Percentiles rank a stretch among this genome's conserved stretches.
phyloP scores from a whole-genome alignment of 2,113 vertebrate genomes.

The Pterophyllum scalare region DNA sequence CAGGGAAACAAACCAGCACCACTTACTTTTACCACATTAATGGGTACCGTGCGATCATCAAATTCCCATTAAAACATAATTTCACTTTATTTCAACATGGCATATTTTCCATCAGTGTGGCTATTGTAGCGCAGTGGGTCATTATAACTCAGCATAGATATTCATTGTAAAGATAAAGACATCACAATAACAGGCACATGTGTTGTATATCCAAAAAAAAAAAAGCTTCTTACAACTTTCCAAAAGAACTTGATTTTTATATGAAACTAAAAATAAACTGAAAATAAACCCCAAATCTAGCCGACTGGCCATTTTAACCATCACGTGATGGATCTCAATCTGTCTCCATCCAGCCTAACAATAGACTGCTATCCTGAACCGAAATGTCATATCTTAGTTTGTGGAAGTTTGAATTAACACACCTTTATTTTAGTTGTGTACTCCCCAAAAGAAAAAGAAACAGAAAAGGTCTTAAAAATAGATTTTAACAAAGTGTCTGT shows the following conservation, averaged over 20 bases:
- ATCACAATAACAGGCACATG: background rate
- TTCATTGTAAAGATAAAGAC: background rate
- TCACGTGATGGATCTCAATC: background rate
- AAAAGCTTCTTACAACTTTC: too few species aligned
- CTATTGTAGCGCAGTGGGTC: background rate
- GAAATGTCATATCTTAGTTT: background rate
- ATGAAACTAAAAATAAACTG: too few species aligned
- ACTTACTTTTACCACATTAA: background rate
- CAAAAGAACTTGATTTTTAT: accelerated
- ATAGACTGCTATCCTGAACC: background rate
- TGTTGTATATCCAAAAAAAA: background rate
- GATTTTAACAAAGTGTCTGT: too few species aligned
- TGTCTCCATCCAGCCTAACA: background rate
- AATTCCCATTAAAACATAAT: background rate
- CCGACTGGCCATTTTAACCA: background rate
- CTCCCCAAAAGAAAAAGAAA: background rate
- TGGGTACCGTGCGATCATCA: background rate
- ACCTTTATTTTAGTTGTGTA: background rate
- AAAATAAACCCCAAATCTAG: too few species aligned
- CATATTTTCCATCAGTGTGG: background rate
- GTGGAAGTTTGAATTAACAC: background rate
- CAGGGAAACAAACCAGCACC: background rate
- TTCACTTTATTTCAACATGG: background rate
- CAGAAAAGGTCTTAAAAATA: background rate
- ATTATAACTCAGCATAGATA: background rate